These are phyloP conservation scores for Baccha elongata DNA, from an alignment of 2,888 invertebrate genomes.

Conservation along the genomic window DNA sequence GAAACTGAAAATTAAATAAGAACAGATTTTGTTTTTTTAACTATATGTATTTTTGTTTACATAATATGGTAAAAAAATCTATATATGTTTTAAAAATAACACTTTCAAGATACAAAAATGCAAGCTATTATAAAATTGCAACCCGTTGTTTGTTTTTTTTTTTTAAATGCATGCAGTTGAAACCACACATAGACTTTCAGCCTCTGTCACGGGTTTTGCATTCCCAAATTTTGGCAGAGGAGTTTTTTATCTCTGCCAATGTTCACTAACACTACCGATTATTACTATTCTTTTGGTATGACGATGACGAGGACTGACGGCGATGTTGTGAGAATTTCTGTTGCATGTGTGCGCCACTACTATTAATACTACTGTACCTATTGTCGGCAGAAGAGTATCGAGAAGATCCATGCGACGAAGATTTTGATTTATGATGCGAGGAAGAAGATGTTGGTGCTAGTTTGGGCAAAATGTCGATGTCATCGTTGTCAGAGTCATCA, in stretches of 20 bases:
- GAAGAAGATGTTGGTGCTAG: constrained; percentile 56
- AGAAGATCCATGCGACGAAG: constrained; percentile 65
- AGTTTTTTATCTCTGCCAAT: constrained; percentile 13
- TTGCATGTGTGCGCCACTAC: constrained; percentile 44
- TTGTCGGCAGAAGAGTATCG: constrained; percentile 63
- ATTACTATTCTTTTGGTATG: constrained; percentile 60
- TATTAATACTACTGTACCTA: constrained; percentile 61
- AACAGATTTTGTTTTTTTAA: constrained; percentile 63
- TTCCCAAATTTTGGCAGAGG: constrained; percentile 14
- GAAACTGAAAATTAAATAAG: constrained; percentile 73
- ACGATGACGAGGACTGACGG: constrained; percentile 63
- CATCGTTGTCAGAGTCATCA: constrained; percentile 70
- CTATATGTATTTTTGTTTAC: constrained; percentile 49
- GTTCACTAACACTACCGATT: constrained; percentile 44
- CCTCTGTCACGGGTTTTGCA: constrained; percentile 47
- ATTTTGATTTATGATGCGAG: constrained; percentile 63
- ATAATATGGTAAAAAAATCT: constrained; percentile 33
- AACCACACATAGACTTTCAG: constrained; percentile 61
- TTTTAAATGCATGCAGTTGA: constrained; percentile 61
- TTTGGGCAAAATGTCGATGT: constrained; percentile 51
- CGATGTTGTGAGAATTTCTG: constrained; percentile 65
- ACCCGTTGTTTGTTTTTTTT: neutral
- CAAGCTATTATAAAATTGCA: constrained; percentile 46
- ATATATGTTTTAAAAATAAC: constrained; percentile 36
- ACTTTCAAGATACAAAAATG: constrained; percentile 55